Evolutionary conservation across 2,113 vertebrate species (phyloP), one percentile per base, ranked within the genome.

Genomic region (Planiliza haematocheilus): DNA sequence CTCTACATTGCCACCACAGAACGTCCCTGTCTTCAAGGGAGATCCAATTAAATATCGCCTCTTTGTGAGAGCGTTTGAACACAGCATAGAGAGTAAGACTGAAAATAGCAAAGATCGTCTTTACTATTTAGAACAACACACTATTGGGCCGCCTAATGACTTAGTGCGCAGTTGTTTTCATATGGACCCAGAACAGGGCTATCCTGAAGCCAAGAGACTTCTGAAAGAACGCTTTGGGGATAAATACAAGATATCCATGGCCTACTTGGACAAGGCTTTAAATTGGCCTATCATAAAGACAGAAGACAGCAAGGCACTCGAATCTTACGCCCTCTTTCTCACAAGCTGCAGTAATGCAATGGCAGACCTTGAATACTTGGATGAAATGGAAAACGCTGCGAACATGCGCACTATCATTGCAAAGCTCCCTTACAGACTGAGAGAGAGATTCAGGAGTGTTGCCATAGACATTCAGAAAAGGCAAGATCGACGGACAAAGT

Each of bases 41-140:
- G 37, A 71, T 36, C 70, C 58, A 21, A 10, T 55, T 14, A 50
- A 72, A 17, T 62, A 62, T 16, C 30, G 8, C 16, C 39, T 41
- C 12, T 72, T 62, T 7, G 38, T 60, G 1, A 61, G 46, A 20
- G 49, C 48, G 0, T 62, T 72, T 4, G 69, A 72, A 7, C 48
- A 62, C 20, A 14, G 46, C 0, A 21, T 72, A 5, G 48, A 62
- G 39, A 6, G 14, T 14, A 49, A 58, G 10, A 69, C 66, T 10
- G 66, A 69, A 12, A 37, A 13, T 12, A 48, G 17, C 30, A 68
- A 68, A 10, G 64, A 68, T 20, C 16, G 39, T 4, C 21, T 68
- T 1, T 43, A 46, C n/a, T n/a, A n/a, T n/a, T n/a, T n/a, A n/a
- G n/a, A n/a, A n/a, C n/a, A n/a, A n/a, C n/a, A n/a, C n/a, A 62